Conservation (phyloP, 2,797 vertebrate species). For the Coranthus polyacanthus region DNA sequence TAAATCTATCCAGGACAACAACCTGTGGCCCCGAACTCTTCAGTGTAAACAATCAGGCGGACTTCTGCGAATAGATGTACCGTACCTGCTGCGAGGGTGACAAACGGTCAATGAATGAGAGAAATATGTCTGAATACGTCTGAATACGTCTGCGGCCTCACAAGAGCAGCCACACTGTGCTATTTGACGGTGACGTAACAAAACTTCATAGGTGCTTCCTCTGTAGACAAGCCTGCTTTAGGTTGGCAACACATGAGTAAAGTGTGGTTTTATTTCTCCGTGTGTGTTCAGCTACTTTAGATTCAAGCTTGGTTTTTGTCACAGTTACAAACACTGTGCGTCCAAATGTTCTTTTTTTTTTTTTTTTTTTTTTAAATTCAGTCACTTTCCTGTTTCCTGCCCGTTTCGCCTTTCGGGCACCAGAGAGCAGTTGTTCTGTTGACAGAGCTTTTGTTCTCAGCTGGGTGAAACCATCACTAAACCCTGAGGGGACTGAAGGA, state of each 20-base stretch:
- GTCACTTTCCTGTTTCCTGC: constrained; percentile 73
- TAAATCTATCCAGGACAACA: constrained; percentile 65
- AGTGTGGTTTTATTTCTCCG: not conserved
- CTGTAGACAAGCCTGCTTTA: no score
- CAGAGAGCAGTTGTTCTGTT: constrained; percentile 66
- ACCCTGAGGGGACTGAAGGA: constrained; percentile 31
- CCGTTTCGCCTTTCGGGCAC: constrained; percentile 46
- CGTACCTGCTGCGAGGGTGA: not conserved
- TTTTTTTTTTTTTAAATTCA: constrained; percentile 1
- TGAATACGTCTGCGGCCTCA: not conserved
- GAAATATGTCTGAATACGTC: no score
- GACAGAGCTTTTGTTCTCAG: constrained; percentile 68
- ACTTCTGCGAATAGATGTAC: constrained; percentile 5
- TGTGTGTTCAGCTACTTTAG: constrained; percentile 62
- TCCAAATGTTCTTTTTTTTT: constrained; percentile 59
- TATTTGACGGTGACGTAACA: not conserved
- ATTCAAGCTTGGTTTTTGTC: constrained; percentile 73
- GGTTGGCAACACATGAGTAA: no score
- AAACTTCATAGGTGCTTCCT: no score
- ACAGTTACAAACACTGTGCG: constrained; percentile 52
- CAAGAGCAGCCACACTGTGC: constrained; percentile 4
- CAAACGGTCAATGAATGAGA: not conserved
- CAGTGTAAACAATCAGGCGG: constrained; percentile 46
- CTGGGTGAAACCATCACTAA: constrained; percentile 46
- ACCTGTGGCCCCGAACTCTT: constrained; percentile 33